Evolutionary conservation across 2,888 invertebrate species (phyloP), one percentile per base, ranked within the genome.

Genomic region (Caenorhabditis sp.): DNA sequence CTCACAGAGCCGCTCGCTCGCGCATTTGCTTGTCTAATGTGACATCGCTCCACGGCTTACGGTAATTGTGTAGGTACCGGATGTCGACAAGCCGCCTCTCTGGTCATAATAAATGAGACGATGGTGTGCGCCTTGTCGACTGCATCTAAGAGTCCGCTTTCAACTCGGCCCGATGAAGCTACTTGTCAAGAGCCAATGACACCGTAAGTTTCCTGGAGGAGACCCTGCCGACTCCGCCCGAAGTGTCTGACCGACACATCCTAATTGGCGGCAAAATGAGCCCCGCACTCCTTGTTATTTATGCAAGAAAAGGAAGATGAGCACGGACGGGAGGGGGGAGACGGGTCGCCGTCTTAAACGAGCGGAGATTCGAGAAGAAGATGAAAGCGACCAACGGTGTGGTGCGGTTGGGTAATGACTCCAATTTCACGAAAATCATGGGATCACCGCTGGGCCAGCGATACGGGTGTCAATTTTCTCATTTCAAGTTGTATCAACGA

Each of bases 71-170:
- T 60, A 61, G 76, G 76, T 76, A 76, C 76, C 76, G 76, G 67
- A 76, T 60, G 50, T 47, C 47, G 47, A 56, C 62, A 47, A 56
- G 58, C 40, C 51, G 20, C 60, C 37, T 60, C 61, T 60, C 67
- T 44, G 62, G 71, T 79, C 79, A 79, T 79, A 79, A 71, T 79
- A 79, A 79, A 79, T 79, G 79, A 79, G 79, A 71, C 61, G 72
- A 70, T 71, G 76, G 67, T 76, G 74, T 74, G 65, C 40, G 50
- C 51, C 58, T 65, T 65, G n/a, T 71, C 64, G 51, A 65, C 74
- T 53, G 65, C 65, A 50, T 37, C 61, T 40, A 62, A 24, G 64
- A 22, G 32, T 37, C 55, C 20, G 44, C 55, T 44, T 51, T 65
- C 24, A 61, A 68, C 40, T 56, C 56, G 64, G 15, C 61, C 50